phyloP scores from a whole-genome alignment of 2,797 vertebrate species.

The Micrastur ruficollis region DNA sequence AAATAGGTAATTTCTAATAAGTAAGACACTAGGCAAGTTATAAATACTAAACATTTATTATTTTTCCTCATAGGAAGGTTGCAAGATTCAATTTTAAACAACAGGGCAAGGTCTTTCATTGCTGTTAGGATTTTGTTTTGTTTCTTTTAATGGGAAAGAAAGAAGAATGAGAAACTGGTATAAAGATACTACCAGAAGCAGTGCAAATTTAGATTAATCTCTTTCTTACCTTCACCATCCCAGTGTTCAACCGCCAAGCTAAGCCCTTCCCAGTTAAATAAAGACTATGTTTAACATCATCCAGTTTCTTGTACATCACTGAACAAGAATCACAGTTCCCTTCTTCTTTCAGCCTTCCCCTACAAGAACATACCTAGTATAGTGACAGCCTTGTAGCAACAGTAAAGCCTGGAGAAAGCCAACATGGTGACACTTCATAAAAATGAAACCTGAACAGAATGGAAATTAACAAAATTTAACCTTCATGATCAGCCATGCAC shows the following conservation, averaged over 20 bases:
- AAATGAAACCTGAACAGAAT: background rate
- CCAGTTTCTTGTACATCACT: background rate
- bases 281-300: background rate
- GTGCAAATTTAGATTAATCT: background rate
- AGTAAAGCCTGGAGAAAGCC: background rate
- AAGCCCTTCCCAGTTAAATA: background rate
- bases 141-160: background rate
- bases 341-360: background rate
- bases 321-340: background rate
- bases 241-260: background rate
- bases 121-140: background rate
- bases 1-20: background rate
- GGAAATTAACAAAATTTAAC: background rate
- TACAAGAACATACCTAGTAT: background rate
- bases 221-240: background rate
- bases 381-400: background rate
- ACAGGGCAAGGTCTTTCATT: background rate
- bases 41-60: slow-evolving; percentile 68
- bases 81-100: slow-evolving; percentile 16
- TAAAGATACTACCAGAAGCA: slow-evolving; percentile 6
- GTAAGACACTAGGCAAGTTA: background rate
- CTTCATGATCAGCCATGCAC: background rate
- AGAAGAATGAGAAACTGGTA: background rate
- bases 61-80: background rate
- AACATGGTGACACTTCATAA: background rate